Evolutionary conservation across 2,797 vertebrate species (phyloP).

Genomic region (Mormyrus hasselquistii): DNA sequence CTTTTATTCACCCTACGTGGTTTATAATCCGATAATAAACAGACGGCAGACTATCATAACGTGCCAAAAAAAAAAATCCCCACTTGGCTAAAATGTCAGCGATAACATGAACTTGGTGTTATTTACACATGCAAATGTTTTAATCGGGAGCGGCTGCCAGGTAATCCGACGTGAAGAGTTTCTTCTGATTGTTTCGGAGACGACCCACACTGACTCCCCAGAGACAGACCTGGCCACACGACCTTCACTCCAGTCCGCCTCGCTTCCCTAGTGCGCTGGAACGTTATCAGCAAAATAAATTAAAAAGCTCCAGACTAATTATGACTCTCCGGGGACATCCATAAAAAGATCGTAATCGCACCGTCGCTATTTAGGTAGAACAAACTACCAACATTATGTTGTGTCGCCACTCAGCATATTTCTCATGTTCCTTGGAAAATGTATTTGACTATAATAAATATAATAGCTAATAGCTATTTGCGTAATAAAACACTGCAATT

Average conservation of each 20-base stretch:
- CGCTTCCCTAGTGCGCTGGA: neutral
- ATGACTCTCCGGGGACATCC: slow-evolving; percentile 9
- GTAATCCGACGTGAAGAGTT: neutral
- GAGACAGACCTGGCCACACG: neutral
- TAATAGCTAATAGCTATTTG: slow-evolving; percentile 17
- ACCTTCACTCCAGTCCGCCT: neutral
- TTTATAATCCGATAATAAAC: neutral
- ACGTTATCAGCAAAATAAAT: slow-evolving; percentile 1
- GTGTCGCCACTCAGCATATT: neutral
- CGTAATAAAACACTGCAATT: slow-evolving; percentile 42
- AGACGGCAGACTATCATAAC: neutral
- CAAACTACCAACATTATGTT: neutral
- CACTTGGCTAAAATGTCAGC: slow-evolving; percentile 11
- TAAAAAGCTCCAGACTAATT: neutral
- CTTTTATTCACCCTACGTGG: neutral
- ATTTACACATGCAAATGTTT: slow-evolving; percentile 13
- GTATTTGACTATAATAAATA: slow-evolving; percentile 5
- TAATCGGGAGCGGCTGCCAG: neutral
- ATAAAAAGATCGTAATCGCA: slow-evolving; percentile 3
- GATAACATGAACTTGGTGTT: neutral
- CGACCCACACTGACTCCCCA: neutral
- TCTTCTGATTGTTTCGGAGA: neutral
- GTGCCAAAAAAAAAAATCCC: neutral
- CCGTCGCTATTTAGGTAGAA: neutral
- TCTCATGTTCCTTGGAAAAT: slow-evolving; percentile 10